Evolutionary conservation across 2,113 vertebrate genomes (phyloP).

Genomic region (Myotis yumanensis): DNA sequence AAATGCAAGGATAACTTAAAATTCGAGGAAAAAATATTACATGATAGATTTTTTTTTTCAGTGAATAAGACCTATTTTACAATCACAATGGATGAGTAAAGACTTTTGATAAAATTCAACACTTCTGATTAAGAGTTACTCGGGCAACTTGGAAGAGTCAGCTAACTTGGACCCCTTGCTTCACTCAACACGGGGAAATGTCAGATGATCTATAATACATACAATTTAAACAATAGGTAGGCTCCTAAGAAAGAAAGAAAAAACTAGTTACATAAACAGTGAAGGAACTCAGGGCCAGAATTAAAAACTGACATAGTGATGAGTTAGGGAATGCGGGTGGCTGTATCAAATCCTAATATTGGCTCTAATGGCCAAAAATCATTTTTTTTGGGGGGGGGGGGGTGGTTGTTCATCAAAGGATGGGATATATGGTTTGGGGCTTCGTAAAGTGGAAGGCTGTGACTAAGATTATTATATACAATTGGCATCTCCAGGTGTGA

Average conservation of each 20-base stretch:
- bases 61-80: not conserved
- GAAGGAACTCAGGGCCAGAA: not conserved
- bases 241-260: not conserved
- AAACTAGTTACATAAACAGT: not conserved
- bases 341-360: not conserved
- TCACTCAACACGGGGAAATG: not conserved
- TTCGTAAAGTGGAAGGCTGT: not conserved
- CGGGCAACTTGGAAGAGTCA: not conserved
- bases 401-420: not conserved
- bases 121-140: not conserved
- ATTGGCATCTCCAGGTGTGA: not conserved
- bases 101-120: conserved; percentile 1
- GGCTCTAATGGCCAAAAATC: not conserved
- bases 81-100: not conserved
- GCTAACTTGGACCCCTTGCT: not conserved
- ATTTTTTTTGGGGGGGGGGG: too few species aligned
- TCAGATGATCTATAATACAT: not conserved
- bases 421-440: not conserved
- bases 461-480: not conserved
- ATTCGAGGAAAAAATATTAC: not conserved
- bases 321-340: not conserved
- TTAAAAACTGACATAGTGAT: not conserved
- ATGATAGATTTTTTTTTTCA: not conserved
- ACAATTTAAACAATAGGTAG: not conserved
- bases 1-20: conserved; percentile 3